Evolutionary conservation across 2,113 vertebrate genomes (phyloP), one percentile per base, ranked within the genome.

Genomic region (Electrona antarctica): DNA sequence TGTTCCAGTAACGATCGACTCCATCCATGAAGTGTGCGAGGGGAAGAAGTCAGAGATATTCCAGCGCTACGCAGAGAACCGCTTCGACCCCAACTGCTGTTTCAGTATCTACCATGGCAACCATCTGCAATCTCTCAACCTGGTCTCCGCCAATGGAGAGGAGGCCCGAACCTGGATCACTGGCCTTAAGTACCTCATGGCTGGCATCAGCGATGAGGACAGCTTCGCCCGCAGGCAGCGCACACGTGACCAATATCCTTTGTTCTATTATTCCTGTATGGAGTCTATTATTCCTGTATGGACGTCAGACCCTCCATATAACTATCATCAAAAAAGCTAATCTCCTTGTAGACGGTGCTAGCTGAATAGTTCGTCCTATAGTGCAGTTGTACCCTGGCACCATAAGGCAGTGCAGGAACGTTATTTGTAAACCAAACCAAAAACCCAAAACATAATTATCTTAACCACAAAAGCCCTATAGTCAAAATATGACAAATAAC

Each of bases 241-340:
- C 47, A 97, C 96, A 8, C 91, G 97, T 5, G 96, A 99, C 92
- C 97, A 98, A 96, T 98, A 98, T 98, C 97, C 96, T 98, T 94
- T 71, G 21, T 47, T 0, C 29, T 46, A 21, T 11, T 6, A 21
- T 7, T 63, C 12, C 15, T 51, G 28, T 6, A 59, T 60, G 6
- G 11, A 15, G 15, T 3, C 41, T 33, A 61, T 15, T 41, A 59
- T 5, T 29, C 8, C 15, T 59, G 15, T 29, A 11, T 28, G 57
- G 7, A 29, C 28, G 15, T 33, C 6, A 11, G 28, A 21, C 59
- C 59, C 12, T 13, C 11, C 29, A 54, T 13, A 12, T 54, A 4
- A 54, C 3, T 3, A 41, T 41, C 5, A 41, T 41, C 1, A 41
- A 41, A 41, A 41, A 41, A 41, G 11, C 51, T 13, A n/a, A 6